These are phyloP conservation scores for Temnothorax ravouxi DNA, from an alignment of 2,888 invertebrate species.

Conservation along the genomic window DNA sequence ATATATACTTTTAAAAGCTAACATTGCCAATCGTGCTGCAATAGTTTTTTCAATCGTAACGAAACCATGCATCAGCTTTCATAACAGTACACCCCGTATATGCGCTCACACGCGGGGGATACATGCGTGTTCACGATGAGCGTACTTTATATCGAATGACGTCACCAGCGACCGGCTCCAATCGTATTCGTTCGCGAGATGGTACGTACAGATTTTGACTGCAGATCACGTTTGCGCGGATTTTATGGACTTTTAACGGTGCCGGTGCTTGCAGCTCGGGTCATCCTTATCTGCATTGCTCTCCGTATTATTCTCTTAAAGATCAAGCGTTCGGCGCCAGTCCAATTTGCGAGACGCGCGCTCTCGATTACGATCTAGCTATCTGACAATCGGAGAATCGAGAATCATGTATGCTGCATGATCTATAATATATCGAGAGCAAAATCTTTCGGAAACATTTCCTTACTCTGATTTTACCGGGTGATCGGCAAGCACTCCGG, in stretches of 20 bases:
- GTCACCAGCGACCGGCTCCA: conserved; percentile 43
- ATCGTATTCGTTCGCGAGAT: conserved; percentile 43
- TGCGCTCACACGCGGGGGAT: not conserved
- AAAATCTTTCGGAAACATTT: not conserved
- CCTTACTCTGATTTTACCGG: conserved; percentile 9
- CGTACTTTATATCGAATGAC: conserved; percentile 53
- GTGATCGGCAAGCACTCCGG: not conserved
- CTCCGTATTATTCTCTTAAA: conserved; percentile 40
- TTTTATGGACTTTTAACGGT: conserved; percentile 64
- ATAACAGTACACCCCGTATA: conserved; percentile 3
- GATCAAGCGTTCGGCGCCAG: conserved; percentile 62
- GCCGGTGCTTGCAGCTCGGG: conserved; percentile 25
- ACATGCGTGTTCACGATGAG: conserved; percentile 20
- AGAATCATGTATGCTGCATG: not conserved
- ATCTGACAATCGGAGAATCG: not conserved
- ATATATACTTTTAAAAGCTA: not conserved
- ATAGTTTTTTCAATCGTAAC: not conserved
- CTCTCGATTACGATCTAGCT: conserved; percentile 15
- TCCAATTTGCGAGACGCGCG: conserved; percentile 60
- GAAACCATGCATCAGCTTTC: not conserved
- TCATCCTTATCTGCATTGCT: conserved; percentile 44
- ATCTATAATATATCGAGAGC: conserved; percentile 11
- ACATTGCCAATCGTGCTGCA: not conserved
- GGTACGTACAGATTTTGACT: conserved; percentile 53
- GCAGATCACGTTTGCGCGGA: conserved; percentile 58